Conservation (phyloP, 2,113 vertebrate species). For the Drymodes brunneopygia region DNA sequence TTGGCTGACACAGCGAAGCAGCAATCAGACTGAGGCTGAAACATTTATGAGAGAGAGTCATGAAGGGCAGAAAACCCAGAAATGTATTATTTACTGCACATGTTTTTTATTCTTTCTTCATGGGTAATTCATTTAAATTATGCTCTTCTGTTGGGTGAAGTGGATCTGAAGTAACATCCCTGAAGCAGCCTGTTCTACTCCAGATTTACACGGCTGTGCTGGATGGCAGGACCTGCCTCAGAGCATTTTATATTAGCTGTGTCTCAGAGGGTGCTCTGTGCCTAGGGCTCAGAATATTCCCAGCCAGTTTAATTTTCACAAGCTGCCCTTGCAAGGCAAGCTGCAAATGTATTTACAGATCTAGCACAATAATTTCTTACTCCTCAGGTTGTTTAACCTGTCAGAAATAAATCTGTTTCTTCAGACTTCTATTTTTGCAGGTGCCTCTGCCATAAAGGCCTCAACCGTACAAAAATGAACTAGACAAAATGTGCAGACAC, state of each 20-base stretch:
- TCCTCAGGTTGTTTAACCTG: not conserved
- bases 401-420: not conserved
- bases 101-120: not conserved
- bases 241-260: not conserved
- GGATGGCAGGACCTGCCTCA: not conserved
- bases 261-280: not conserved
- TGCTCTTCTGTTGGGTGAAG: not conserved
- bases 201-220: accelerated
- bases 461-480: not conserved
- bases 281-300: not conserved
- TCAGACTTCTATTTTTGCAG: constrained; percentile 45
- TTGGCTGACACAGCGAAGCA: not conserved
- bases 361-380: not conserved
- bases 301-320: not conserved
- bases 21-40: not conserved
- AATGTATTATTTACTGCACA: not conserved
- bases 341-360: not conserved
- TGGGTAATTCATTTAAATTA: not conserved
- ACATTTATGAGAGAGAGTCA: constrained; percentile 9
- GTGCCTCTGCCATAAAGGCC: not conserved
- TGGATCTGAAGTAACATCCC: not conserved
- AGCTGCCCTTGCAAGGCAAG: not conserved
- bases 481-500: constrained; percentile 50
- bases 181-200: not conserved
- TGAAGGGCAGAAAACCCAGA: constrained; percentile 15